Evolutionary conservation across 1,140 invertebrate species (phyloP).

Genomic region (Drosophila nasuta): DNA sequence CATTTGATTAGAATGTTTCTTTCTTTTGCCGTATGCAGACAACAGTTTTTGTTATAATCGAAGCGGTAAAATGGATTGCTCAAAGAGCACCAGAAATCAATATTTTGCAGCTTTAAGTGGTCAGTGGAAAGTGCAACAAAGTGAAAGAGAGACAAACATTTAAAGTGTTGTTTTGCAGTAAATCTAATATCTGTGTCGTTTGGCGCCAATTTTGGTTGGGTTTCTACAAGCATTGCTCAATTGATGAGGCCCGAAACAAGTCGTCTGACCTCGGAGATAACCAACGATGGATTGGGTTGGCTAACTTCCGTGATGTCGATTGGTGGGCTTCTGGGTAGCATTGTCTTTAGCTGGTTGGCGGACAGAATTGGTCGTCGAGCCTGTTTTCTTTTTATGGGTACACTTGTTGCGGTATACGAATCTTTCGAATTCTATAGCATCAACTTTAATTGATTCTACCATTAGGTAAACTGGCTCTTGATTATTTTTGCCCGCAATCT

Average conservation of each 20-base stretch:
- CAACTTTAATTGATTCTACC: neutral
- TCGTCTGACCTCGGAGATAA: slow-evolving; percentile 17
- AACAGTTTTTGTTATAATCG: neutral
- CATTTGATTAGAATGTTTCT: neutral
- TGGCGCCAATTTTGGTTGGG: neutral
- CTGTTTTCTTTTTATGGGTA: slow-evolving; percentile 40
- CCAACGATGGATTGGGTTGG: slow-evolving; percentile 85
- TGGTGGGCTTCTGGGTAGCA: slow-evolving; percentile 85
- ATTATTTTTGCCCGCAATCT: slow-evolving; percentile 74
- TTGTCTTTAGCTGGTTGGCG: slow-evolving; percentile 85
- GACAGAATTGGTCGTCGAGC: slow-evolving; percentile 79
- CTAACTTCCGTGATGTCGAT: slow-evolving; percentile 85
- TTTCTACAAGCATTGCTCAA: slow-evolving; percentile 70
- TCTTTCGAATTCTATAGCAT: neutral
- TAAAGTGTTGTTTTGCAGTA: neutral
- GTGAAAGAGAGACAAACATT: neutral
- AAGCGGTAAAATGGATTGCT: neutral
- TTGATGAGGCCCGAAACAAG: slow-evolving; percentile 53
- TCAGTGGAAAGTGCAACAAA: neutral
- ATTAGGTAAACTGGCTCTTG: slow-evolving; percentile 59
- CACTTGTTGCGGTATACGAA: slow-evolving; percentile 47
- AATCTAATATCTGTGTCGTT: neutral
- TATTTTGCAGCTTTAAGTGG: slow-evolving; percentile 9
- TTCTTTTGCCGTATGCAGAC: neutral
- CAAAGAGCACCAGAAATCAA: slow-evolving; percentile 10